Evolutionary conservation across 1,140 invertebrate species (phyloP).

Genomic region (Teleogryllus occipitalis): DNA sequence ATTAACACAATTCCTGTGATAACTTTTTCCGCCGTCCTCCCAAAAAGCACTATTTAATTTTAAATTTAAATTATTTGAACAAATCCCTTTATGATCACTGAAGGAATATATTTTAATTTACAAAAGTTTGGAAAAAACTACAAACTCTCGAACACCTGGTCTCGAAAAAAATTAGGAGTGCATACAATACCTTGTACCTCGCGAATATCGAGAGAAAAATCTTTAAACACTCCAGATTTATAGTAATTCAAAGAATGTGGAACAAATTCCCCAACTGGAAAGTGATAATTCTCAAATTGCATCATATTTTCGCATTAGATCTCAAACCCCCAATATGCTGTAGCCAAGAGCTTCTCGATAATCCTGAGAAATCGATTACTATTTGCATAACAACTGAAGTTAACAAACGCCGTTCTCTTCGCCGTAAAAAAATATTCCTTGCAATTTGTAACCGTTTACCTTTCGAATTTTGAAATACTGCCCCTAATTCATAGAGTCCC

Average conservation of each 20-base stretch:
- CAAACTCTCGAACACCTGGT: too few relatives aligned
- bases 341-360: background rate
- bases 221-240: background rate
- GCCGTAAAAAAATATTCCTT: background rate
- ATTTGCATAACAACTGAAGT: conserved; percentile 1
- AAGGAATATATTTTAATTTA: too few relatives aligned
- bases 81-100: too few relatives aligned
- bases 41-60: too few relatives aligned
- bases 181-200: too few relatives aligned
- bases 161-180: too few relatives aligned
- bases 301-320: background rate
- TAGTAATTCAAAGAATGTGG: background rate
- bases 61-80: too few relatives aligned
- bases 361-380: background rate
- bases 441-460: background rate
- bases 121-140: too few relatives aligned
- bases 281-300: background rate
- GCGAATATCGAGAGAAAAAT: too few relatives aligned
- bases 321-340: background rate
- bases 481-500: background rate
- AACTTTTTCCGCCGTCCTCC: too few relatives aligned
- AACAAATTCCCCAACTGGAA: background rate
- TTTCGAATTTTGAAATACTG: background rate
- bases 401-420: background rate
- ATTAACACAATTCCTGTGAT: too few relatives aligned